A percentile compares a stretch with the other conserved stretches of the same genome.
Conservation (phyloP, 2,888 invertebrate genomes). For the Caenorhabditis zanzibari region DNA sequence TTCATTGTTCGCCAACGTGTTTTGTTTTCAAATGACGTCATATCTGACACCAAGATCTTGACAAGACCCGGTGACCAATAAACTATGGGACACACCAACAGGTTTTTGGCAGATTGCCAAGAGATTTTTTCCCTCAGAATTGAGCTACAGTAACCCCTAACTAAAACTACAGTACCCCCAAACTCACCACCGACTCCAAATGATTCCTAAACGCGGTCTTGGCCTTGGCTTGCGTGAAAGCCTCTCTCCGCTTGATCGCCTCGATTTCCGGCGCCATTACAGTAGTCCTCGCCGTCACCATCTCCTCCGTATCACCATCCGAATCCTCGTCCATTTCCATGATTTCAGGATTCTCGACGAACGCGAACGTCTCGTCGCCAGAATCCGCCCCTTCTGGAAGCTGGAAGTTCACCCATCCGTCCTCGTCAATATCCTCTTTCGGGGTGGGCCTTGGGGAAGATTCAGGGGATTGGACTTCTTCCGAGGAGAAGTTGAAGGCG, state of each 20-base stretch:
- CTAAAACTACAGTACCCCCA: background rate
- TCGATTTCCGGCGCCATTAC: background rate
- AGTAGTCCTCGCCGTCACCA: background rate
- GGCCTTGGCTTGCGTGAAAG: slow-evolving; percentile 13
- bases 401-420: slow-evolving; percentile 29
- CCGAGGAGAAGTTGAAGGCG: slow-evolving; percentile 16
- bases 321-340: slow-evolving; percentile 11
- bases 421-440: slow-evolving; percentile 9
- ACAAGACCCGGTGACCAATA: background rate
- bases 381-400: background rate
- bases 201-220: slow-evolving; percentile 19
- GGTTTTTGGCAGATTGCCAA: too few species aligned
- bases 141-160: background rate
- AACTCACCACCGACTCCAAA: slow-evolving; percentile 46
- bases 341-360: slow-evolving; percentile 27
- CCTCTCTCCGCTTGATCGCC: slow-evolving; percentile 21
- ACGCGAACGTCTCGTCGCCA: background rate
- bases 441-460: background rate
- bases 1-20: too few species aligned
- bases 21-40: background rate
- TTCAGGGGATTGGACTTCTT: background rate
- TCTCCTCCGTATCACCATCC: background rate
- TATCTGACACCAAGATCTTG: background rate
- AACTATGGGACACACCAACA: background rate
- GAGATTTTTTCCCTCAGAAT: too few species aligned